These are phyloP conservation scores for Tupaia tana DNA, from an alignment of 2,113 vertebrate genomes.

Conservation along the genomic window DNA sequence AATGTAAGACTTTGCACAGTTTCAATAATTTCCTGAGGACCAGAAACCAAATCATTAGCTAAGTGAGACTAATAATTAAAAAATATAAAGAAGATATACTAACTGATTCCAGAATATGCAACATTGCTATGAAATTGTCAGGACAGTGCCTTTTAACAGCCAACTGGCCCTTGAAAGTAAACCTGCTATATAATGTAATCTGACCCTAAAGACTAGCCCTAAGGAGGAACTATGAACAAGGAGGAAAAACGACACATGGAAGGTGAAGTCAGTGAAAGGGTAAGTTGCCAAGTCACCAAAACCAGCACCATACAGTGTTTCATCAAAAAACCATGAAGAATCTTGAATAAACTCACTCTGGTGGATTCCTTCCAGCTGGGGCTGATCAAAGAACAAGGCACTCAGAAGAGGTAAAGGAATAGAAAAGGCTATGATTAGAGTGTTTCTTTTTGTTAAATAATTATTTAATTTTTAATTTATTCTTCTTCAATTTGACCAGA, in stretches of 20 bases:
- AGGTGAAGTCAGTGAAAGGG: not conserved
- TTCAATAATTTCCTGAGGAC: not conserved
- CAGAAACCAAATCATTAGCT: slow-evolving; percentile 29
- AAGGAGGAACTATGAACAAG: not conserved
- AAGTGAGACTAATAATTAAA: slow-evolving; percentile 28
- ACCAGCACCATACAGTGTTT: not conserved
- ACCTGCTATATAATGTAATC: not conserved
- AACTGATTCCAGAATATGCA: not conserved
- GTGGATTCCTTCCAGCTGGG: not conserved
- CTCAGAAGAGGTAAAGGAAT: not conserved
- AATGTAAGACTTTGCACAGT: slow-evolving; percentile 28
- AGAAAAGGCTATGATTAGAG: not conserved
- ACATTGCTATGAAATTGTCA: not conserved
- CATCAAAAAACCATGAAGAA: not conserved
- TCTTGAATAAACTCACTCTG: not conserved
- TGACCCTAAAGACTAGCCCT: not conserved
- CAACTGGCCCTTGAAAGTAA: not conserved
- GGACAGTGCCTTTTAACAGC: not conserved
- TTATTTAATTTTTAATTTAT: too few relatives aligned
- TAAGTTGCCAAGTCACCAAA: not conserved
- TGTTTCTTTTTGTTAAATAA: not conserved
- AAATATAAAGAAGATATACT: not conserved
- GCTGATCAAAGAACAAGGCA: not conserved
- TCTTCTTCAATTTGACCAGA: too few relatives aligned
- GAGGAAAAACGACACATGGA: not conserved